phyloP scores from a whole-genome alignment of 2,888 invertebrate species.

The Agonopterix heracliana region DNA sequence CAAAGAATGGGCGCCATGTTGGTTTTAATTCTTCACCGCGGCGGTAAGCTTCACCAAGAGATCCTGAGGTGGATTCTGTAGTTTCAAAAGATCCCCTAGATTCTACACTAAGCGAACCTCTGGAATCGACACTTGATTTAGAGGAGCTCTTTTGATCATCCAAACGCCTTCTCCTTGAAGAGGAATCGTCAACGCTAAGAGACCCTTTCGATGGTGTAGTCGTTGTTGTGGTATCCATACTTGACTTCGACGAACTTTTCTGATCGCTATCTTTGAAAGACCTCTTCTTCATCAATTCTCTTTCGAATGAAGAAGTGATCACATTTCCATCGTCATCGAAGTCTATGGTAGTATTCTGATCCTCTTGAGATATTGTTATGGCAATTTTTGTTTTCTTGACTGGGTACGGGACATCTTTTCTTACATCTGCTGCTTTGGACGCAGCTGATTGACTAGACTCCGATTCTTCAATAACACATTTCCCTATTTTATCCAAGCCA shows the following conservation, averaged over 20 bases:
- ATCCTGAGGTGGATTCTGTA: conserved; percentile 85
- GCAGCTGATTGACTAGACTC: conserved; percentile 77
- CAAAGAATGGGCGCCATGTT: conserved; percentile 88
- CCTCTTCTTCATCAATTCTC: conserved; percentile 59
- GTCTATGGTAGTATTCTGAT: conserved; percentile 70
- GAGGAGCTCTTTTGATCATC: conserved; percentile 75
- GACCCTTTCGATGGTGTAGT: conserved; percentile 70
- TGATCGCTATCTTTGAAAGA: conserved; percentile 63
- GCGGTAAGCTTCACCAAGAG: conserved; percentile 81
- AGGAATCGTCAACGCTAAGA: conserved; percentile 70
- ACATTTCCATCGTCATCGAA: conserved; percentile 71
- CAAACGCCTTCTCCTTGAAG: conserved; percentile 60
- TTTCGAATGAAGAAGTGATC: conserved; percentile 63
- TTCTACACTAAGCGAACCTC: conserved; percentile 80
- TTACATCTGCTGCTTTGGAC: conserved; percentile 62
- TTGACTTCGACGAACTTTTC: conserved; percentile 77
- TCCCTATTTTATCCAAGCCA: conserved; percentile 60
- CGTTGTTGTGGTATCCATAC: conserved; percentile 71
- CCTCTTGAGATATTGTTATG: conserved; percentile 73
- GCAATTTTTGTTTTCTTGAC: conserved; percentile 72
- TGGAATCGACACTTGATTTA: conserved; percentile 79
- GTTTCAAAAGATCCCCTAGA: conserved; percentile 83
- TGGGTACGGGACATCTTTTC: conserved; percentile 66
- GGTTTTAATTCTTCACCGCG: conserved; percentile 84
- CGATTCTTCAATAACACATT: conserved; percentile 72